These are phyloP conservation scores for Sinocyclocheilus anshuiensis DNA, from an alignment of 2,113 vertebrate genomes.

Conservation along the genomic window DNA sequence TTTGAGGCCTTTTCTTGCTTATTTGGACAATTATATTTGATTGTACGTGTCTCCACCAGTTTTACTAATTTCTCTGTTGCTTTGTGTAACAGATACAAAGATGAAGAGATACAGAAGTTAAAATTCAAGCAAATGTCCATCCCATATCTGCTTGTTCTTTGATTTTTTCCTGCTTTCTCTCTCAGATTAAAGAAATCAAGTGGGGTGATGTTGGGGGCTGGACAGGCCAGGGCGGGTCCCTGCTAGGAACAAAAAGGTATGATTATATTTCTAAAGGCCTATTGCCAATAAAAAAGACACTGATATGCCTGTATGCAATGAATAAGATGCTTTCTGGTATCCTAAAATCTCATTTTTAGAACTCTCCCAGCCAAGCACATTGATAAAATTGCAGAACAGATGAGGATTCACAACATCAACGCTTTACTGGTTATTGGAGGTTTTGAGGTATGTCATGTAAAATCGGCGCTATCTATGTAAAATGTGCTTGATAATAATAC, in stretches of 20 bases:
- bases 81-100: too few species aligned
- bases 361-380: conserved; percentile 85
- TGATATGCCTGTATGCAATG: not conserved
- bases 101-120: not conserved
- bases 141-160: too few species aligned
- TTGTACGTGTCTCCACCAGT: not conserved
- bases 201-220: conserved; percentile 94
- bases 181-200: conserved; percentile 89
- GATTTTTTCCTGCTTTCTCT: conserved; percentile 26
- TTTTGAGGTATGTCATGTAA: conserved; percentile 83
- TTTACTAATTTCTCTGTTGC: not conserved
- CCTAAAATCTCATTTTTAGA: conserved; percentile 61
- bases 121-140: too few species aligned
- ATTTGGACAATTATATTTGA: not conserved
- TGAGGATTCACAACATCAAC: conserved; percentile 82
- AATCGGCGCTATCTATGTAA: not conserved
- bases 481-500: too few species aligned
- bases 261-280: not conserved
- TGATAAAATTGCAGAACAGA: conserved; percentile 86
- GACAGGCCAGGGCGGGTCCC: conserved; percentile 95
- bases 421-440: conserved; percentile 91
- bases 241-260: conserved; percentile 94
- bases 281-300: not conserved
- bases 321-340: not conserved
- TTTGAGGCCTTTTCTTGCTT: not conserved